Evolutionary conservation across 2,113 vertebrate species (phyloP).

Genomic region (Emydura subglobosa): DNA sequence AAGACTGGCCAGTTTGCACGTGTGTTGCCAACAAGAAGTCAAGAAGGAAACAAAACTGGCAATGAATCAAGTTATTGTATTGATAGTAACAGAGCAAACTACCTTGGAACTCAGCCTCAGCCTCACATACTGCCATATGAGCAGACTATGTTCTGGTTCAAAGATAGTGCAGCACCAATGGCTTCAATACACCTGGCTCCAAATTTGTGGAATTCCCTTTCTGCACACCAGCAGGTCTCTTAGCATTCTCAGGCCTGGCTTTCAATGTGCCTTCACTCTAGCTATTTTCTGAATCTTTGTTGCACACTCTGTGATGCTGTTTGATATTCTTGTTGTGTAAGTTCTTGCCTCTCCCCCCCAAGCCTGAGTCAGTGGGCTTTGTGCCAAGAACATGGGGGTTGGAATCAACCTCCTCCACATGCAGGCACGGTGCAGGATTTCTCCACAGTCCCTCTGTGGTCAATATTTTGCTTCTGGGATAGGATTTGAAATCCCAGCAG

Average conservation of each 20-base stretch:
- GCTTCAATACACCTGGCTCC: constrained; percentile 53
- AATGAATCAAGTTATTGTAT: constrained; percentile 63
- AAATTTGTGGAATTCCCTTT: constrained; percentile 24
- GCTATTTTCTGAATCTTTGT: rapidly evolving
- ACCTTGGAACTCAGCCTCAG: constrained; percentile 64
- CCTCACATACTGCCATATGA: not conserved
- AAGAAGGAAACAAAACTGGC: constrained; percentile 49
- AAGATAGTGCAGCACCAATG: not conserved
- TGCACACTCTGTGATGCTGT: not conserved
- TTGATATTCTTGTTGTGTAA: not conserved
- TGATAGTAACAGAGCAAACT: constrained; percentile 55
- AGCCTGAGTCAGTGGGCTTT: rapidly evolving
- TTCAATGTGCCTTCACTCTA: not conserved
- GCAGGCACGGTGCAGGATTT: not conserved
- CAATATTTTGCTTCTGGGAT: rapidly evolving
- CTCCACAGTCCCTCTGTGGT: not conserved
- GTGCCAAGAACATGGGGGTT: not conserved
- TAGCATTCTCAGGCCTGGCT: not conserved
- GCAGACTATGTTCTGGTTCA: not conserved
- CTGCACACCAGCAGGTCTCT: not conserved
- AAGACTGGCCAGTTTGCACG: constrained; percentile 61
- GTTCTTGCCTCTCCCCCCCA: not conserved
- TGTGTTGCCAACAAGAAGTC: constrained; percentile 57
- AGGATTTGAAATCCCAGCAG: not conserved
- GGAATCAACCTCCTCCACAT: not conserved